phyloP scores from a whole-genome alignment of 2,113 vertebrate species.

The Toxotes chatareus region DNA sequence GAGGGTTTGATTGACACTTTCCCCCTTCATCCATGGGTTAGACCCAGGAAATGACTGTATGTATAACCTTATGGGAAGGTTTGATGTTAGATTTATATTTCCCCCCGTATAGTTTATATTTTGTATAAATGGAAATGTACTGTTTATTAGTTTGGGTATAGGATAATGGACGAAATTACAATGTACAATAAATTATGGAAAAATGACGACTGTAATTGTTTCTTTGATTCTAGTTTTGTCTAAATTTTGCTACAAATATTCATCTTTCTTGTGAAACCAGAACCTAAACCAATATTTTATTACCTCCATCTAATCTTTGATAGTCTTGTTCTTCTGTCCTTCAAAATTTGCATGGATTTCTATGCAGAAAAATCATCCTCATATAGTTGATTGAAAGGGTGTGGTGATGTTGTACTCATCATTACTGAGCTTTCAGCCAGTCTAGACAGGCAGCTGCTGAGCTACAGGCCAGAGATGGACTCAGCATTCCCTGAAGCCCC shows the following conservation, averaged over 20 bases:
- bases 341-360: background rate
- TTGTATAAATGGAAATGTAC: slow-evolving; percentile 81
- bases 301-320: background rate
- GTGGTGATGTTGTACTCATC: slow-evolving; percentile 43
- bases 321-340: background rate
- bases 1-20: slow-evolving; percentile 74
- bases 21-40: slow-evolving; percentile 55
- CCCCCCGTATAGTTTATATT: slow-evolving; percentile 81
- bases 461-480: slow-evolving; percentile 58
- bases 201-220: slow-evolving; percentile 42
- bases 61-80: slow-evolving; percentile 63
- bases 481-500: slow-evolving; percentile 56
- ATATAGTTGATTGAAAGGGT: slow-evolving; percentile 30
- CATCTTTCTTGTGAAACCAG: background rate
- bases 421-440: slow-evolving; percentile 51
- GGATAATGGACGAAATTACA: slow-evolving; percentile 65
- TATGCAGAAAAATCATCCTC: background rate
- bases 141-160: slow-evolving; percentile 75
- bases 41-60: slow-evolving; percentile 66
- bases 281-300: background rate
- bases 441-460: slow-evolving; percentile 68
- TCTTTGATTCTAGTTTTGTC: slow-evolving; percentile 40
- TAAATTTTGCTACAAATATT: background rate
- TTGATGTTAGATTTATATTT: slow-evolving; percentile 69
- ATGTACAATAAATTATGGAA: slow-evolving; percentile 80